These are phyloP conservation scores for Halocaridina rubra DNA, from an alignment of 2,888 invertebrate genomes.

Conservation along the genomic window DNA sequence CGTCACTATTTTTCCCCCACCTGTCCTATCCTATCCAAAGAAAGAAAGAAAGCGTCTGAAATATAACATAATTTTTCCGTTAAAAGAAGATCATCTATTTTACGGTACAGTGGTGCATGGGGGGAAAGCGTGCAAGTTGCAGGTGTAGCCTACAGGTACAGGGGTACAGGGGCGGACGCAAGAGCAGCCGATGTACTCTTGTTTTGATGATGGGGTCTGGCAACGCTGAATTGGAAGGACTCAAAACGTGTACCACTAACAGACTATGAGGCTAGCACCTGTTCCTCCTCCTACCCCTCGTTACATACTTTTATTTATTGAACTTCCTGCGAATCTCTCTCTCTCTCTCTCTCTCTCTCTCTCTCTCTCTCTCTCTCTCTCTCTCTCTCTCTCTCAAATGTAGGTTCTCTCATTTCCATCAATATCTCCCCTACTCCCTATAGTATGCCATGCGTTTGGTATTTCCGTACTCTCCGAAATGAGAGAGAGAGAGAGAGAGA, in stretches of 20 bases:
- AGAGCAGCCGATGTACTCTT: neutral
- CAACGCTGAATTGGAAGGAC: neutral
- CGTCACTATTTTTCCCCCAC: no score
- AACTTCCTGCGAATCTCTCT: no score
- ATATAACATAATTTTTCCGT: neutral
- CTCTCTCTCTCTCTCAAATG: neutral
- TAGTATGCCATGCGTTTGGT: neutral
- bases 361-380: neutral
- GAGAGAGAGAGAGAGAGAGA: conserved; percentile 3
- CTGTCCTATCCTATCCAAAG: no score
- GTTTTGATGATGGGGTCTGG: neutral
- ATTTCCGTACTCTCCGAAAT: neutral
- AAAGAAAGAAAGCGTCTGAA: no score
- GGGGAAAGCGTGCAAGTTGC: neutral
- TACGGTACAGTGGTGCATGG: neutral
- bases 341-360: no score
- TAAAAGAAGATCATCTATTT: neutral
- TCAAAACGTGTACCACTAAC: no score
- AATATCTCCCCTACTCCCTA: no score
- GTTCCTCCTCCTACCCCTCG: no score
- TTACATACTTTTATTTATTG: no score
- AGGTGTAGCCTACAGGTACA: neutral
- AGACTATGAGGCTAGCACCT: no score
- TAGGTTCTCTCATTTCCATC: no score
- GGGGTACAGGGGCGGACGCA: neutral